A percentile compares a stretch with the other conserved stretches of the same genome.
Conservation (phyloP, 1,140 invertebrate species). For the Eupristina koningsbergeri region DNA sequence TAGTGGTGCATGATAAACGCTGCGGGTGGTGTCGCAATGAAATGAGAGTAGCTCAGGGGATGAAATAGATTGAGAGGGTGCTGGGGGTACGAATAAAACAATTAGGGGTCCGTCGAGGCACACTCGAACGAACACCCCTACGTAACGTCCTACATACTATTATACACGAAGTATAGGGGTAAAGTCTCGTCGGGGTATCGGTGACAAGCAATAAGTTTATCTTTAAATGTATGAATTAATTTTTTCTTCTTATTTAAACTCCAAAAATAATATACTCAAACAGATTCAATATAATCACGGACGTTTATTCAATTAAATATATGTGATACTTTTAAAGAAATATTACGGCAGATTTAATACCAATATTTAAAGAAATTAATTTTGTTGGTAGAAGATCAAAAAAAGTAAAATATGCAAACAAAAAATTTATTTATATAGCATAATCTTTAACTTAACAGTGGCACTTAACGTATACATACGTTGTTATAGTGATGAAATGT, state of each 20-base stretch:
- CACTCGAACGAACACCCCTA: conserved; percentile 70
- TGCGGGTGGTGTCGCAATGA: conserved; percentile 71
- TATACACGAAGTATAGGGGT: conserved; percentile 40
- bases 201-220: conserved; percentile 43
- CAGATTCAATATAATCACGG: too few relatives aligned
- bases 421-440: neutral
- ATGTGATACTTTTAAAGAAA: neutral
- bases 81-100: conserved; percentile 70
- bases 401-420: neutral
- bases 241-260: neutral
- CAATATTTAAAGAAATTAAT: neutral
- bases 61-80: conserved; percentile 68
- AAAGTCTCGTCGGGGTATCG: conserved; percentile 42
- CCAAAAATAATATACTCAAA: neutral
- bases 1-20: conserved; percentile 71
- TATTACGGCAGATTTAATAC: neutral
- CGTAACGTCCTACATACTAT: conserved; percentile 51
- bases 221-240: conserved; percentile 14
- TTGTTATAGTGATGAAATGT: neutral
- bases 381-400: neutral
- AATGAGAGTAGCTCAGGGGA: conserved; percentile 69
- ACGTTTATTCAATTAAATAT: too few relatives aligned
- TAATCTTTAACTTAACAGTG: neutral
- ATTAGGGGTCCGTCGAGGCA: conserved; percentile 70
- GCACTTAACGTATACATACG: neutral